These are phyloP conservation scores for Drosophila jambulina DNA, from an alignment of 1,140 invertebrate species.

Conservation along the genomic window DNA sequence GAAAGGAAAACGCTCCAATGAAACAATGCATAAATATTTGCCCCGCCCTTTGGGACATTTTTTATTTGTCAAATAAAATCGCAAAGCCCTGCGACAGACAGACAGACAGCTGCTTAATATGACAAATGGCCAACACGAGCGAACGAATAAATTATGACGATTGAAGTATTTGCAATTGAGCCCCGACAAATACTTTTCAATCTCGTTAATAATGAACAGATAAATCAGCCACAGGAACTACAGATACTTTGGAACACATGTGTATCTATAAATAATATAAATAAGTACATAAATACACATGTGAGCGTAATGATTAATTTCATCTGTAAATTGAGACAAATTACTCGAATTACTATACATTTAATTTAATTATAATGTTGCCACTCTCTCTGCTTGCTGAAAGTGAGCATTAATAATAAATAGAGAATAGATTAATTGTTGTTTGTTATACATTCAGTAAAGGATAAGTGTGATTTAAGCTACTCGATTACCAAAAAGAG, in stretches of 20 bases:
- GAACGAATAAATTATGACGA: conserved; percentile 49
- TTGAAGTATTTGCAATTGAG: conserved; percentile 74
- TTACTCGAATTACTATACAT: conserved; percentile 35
- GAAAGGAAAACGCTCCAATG: conserved; percentile 12
- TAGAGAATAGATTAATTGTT: conserved; percentile 48
- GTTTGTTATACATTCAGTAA: conserved; percentile 50
- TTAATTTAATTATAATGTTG: conserved; percentile 61
- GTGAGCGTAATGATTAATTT: conserved; percentile 27
- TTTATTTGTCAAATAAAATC: conserved; percentile 19
- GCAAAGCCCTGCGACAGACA: conserved; percentile 1
- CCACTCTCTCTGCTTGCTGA: conserved; percentile 48
- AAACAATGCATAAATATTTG: conserved; percentile 30
- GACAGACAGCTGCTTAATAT: conserved; percentile 23
- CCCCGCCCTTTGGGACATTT: neutral
- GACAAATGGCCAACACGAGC: conserved; percentile 23
- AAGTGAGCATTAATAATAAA: conserved; percentile 42
- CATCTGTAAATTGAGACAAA: conserved; percentile 22
- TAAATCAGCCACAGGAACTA: conserved; percentile 25
- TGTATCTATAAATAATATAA: conserved; percentile 10
- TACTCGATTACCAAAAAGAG: conserved; percentile 26
- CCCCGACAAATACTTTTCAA: conserved; percentile 76
- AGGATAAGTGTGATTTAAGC: conserved; percentile 44
- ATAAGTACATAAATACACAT: neutral
- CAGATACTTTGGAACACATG: neutral
- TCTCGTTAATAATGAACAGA: conserved; percentile 59